A percentile compares a stretch with the other conserved stretches of the same genome.
These are phyloP conservation scores for Ceratotherium simum DNA, from an alignment of 2,113 vertebrate species.

Conservation along the genomic window DNA sequence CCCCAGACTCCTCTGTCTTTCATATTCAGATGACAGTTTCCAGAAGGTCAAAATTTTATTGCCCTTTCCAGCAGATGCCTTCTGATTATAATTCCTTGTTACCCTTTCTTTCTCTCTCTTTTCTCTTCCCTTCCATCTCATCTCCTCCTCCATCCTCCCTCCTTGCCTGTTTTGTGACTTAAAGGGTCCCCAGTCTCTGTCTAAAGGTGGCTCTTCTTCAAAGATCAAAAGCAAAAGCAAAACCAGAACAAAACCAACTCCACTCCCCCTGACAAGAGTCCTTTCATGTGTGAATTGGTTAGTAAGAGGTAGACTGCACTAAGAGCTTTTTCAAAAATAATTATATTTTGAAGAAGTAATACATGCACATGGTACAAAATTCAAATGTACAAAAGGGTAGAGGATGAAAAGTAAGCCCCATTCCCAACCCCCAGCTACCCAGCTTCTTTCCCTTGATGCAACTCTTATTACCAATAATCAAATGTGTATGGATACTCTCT, in stretches of 20 bases:
- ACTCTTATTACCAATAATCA: background rate
- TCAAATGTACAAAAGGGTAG: slow-evolving; percentile 55
- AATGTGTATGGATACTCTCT: slow-evolving; percentile 12
- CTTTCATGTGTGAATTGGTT: slow-evolving; percentile 65
- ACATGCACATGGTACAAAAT: slow-evolving; percentile 22
- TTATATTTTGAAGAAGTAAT: slow-evolving; percentile 60
- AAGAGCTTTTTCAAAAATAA: slow-evolving; percentile 51
- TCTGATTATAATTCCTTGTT: slow-evolving; percentile 61
- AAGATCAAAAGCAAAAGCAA: slow-evolving; percentile 69
- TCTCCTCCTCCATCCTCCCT: background rate
- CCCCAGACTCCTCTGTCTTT: background rate
- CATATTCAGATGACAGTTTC: slow-evolving; percentile 49
- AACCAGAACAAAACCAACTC: slow-evolving; percentile 59
- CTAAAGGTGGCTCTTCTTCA: slow-evolving; percentile 56
- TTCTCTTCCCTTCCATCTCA: slow-evolving; percentile 44
- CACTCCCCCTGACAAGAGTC: slow-evolving; percentile 3
- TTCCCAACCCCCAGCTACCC: background rate
- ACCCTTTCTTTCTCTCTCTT: slow-evolving; percentile 2
- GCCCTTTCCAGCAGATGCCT: slow-evolving; percentile 43
- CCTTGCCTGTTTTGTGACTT: slow-evolving; percentile 33
- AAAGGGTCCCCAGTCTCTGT: slow-evolving; percentile 19
- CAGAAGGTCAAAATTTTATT: slow-evolving; percentile 52
- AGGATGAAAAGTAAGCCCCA: slow-evolving; percentile 26
- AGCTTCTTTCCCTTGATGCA: background rate
- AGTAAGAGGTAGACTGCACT: slow-evolving; percentile 56